Evolutionary conservation across 2,797 vertebrate species (phyloP).

Genomic region (Oreochromis grahami): DNA sequence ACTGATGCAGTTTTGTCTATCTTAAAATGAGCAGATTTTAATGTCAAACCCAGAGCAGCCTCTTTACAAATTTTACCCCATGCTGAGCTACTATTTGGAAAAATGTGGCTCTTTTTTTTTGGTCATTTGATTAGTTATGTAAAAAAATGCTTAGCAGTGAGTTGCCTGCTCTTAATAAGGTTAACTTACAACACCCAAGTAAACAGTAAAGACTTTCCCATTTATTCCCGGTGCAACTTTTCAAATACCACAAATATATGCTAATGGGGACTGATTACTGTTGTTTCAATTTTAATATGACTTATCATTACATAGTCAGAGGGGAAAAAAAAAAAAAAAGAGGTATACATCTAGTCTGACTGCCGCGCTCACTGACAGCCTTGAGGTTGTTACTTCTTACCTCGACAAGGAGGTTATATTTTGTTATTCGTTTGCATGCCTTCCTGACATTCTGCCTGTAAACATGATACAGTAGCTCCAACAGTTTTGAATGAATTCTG

Average conservation of each 20-base stretch:
- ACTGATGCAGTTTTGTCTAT: not conserved
- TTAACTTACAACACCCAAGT: not conserved
- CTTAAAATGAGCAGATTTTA: not conserved
- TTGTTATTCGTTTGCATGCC: not conserved
- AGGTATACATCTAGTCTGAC: not conserved
- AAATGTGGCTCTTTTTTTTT: not conserved
- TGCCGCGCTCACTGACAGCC: not conserved
- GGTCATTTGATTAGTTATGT: not conserved
- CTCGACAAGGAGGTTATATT: not conserved
- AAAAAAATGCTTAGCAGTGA: not conserved
- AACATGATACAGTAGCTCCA: not conserved
- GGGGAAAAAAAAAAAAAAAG: fast-evolving
- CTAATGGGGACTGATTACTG: not conserved
- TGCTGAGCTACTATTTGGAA: not conserved
- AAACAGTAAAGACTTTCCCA: not conserved
- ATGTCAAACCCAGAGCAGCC: not conserved
- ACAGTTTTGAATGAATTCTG: not conserved
- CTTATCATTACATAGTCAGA: not conserved
- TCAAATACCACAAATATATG: not conserved
- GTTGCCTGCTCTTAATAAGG: not conserved
- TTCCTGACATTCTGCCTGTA: not conserved
- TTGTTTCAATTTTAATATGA: not conserved
- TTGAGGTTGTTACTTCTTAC: not conserved
- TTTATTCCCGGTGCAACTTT: not conserved
- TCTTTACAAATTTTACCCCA: not conserved